phyloP scores from a whole-genome alignment of 2,113 vertebrate species.

The Chaenocephalus aceratus region DNA sequence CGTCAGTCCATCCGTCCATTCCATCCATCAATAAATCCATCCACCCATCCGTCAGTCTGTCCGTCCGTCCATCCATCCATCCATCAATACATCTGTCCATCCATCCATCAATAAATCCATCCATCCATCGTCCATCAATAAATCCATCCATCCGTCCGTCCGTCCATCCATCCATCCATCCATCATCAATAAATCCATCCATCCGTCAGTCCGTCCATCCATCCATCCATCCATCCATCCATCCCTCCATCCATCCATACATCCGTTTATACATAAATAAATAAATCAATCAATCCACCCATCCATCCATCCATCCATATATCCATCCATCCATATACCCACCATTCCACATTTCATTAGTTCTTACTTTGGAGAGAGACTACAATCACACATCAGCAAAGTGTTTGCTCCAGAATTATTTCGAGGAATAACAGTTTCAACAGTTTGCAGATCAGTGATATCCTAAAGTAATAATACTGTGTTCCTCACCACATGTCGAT shows the following conservation, averaged over 20 bases:
- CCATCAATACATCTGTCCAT: accelerated
- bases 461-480: background rate
- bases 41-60: too few relatives aligned
- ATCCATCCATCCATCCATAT: background rate
- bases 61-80: background rate
- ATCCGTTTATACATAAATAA: accelerated
- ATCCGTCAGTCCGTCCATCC: too few relatives aligned
- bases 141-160: too few relatives aligned
- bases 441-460: background rate
- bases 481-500: conserved; percentile 96
- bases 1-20: too few relatives aligned
- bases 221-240: too few relatives aligned
- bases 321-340: too few relatives aligned
- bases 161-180: too few relatives aligned
- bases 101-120: too few relatives aligned
- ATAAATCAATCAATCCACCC: background rate
- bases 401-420: background rate
- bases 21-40: too few relatives aligned
- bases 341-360: background rate
- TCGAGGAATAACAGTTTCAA: background rate
- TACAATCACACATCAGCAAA: background rate
- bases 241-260: too few relatives aligned
- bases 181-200: too few relatives aligned
- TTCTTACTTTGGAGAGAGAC: background rate
- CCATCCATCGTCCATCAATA: too few relatives aligned